These are phyloP conservation scores for Pachycephus smyrnensis DNA, from an alignment of 2,888 invertebrate genomes.

Conservation along the genomic window DNA sequence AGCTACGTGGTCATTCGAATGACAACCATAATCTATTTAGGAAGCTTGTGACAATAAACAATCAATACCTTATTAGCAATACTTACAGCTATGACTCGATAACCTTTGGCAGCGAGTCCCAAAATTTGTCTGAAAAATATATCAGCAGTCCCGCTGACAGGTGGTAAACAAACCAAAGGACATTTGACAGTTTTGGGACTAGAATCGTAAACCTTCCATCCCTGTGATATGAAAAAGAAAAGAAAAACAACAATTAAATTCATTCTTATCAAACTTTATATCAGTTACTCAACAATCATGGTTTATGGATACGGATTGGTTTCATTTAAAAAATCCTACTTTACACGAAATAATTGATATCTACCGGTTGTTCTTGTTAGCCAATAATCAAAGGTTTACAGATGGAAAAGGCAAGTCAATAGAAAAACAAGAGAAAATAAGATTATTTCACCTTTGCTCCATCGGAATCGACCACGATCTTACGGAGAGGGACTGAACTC, in stretches of 20 bases:
- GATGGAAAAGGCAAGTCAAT: not conserved
- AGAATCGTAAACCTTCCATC: conserved; percentile 90
- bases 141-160: conserved; percentile 90
- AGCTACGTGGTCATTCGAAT: not conserved
- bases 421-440: conserved; percentile 18
- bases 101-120: conserved; percentile 82
- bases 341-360: too few relatives aligned
- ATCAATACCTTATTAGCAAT: not conserved
- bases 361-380: too few relatives aligned
- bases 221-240: conserved; percentile 64
- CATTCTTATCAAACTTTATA: too few relatives aligned
- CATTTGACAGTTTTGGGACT: conserved; percentile 84
- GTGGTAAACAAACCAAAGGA: conserved; percentile 87
- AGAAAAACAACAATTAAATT: too few relatives aligned
- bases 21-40: not conserved
- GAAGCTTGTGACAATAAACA: not conserved
- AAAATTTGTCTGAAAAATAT: conserved; percentile 88
- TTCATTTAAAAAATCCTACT: too few relatives aligned
- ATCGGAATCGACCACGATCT: conserved; percentile 84
- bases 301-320: too few relatives aligned
- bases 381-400: too few relatives aligned
- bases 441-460: conserved; percentile 75
- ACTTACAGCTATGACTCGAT: conserved; percentile 82
- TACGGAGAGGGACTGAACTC: conserved; percentile 80
- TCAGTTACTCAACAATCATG: too few relatives aligned